Evolutionary conservation across 92 coral and sea anemone genomes (phyloP).

Genomic region (Porites divaricata): DNA sequence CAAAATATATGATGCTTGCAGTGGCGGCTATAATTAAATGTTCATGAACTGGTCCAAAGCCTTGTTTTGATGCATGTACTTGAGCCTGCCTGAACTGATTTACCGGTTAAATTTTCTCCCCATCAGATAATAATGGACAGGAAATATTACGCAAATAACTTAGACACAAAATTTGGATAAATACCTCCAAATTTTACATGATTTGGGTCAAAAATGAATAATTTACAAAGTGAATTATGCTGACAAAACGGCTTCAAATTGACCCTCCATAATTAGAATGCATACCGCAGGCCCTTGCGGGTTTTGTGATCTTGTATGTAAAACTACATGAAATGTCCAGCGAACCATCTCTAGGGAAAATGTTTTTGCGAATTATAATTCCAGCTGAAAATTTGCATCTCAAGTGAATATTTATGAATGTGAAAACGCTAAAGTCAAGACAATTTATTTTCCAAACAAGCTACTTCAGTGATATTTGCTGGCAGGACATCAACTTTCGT

Average conservation of each 20-base stretch:
- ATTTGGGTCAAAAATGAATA: constrained; percentile 29
- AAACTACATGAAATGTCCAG: neutral
- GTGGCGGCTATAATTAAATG: neutral
- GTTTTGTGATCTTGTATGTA: neutral
- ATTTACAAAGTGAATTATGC: constrained; percentile 16
- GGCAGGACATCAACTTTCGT: neutral
- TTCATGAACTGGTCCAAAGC: too few relatives aligned
- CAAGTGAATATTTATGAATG: constrained; percentile 22
- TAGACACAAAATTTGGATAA: neutral
- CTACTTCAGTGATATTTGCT: neutral
- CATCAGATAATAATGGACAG: neutral
- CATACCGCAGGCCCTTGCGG: constrained; percentile 39
- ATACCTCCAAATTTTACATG: neutral
- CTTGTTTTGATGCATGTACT: too few relatives aligned
- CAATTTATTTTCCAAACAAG: neutral
- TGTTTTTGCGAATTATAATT: neutral
- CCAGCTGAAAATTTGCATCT: constrained; percentile 11
- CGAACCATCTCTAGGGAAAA: neutral
- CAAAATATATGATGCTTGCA: neutral
- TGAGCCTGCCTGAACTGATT: too few relatives aligned
- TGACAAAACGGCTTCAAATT: constrained; percentile 1
- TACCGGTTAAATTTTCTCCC: neutral
- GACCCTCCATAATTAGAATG: neutral
- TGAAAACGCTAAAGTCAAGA: neutral
- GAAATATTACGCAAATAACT: neutral